A percentile compares a stretch with the other conserved stretches of the same genome.
These are phyloP conservation scores for Dermatophagoides farinae DNA, from an alignment of 1,140 invertebrate genomes.

Conservation along the genomic window DNA sequence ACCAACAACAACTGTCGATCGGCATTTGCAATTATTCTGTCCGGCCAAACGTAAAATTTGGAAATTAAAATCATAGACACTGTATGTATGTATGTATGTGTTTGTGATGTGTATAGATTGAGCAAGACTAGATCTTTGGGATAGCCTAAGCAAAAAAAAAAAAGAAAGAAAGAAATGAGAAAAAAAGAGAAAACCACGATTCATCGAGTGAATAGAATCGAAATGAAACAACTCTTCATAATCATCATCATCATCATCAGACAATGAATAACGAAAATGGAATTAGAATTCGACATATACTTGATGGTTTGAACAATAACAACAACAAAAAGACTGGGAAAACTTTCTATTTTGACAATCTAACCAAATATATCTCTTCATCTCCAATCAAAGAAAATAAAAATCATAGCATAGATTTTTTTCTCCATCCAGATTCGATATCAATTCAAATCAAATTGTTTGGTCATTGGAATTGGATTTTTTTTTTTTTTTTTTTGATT, in stretches of 20 bases:
- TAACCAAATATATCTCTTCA: too few species aligned
- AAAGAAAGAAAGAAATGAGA: not conserved
- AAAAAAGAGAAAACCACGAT: not conserved
- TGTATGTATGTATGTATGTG: too few species aligned
- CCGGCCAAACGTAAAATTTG: constrained; percentile 13
- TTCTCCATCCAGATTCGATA: not conserved
- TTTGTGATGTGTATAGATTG: too few species aligned
- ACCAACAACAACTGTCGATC: not conserved
- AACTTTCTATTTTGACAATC: too few species aligned
- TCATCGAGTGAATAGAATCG: not conserved
- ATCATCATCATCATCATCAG: not conserved
- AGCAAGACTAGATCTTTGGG: too few species aligned
- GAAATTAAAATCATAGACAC: constrained; percentile 8
- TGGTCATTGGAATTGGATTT: too few species aligned
- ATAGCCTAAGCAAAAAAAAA: not conserved
- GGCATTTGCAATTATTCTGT: constrained; percentile 13
- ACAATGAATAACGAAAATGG: not conserved
- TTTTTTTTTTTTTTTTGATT: too few species aligned
- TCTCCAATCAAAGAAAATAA: too few species aligned
- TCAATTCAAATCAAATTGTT: not conserved
- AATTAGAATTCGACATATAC: not conserved
- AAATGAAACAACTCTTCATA: too few species aligned
- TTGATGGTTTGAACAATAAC: not conserved
- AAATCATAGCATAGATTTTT: too few species aligned
- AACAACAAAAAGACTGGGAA: not conserved